Percentiles rank a stretch among this genome's conserved stretches.
Evolutionary conservation across 2,113 vertebrate species (phyloP).

Genomic region (Naja naja): DNA sequence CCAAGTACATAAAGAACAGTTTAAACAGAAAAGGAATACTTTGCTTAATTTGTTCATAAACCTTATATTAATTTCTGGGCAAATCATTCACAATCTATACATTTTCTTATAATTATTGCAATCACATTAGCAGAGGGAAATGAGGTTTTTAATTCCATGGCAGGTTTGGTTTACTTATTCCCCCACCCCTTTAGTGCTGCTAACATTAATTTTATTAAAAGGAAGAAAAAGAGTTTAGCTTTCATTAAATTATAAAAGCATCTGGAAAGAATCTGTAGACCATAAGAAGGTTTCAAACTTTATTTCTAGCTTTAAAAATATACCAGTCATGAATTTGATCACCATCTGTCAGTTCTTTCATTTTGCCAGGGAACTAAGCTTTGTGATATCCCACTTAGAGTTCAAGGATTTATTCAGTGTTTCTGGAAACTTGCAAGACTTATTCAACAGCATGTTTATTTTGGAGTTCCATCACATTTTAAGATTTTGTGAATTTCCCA

Average conservation of each 20-base stretch:
- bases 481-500: not conserved
- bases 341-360: constrained; percentile 50
- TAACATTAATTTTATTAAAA: constrained; percentile 42
- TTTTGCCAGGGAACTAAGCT: constrained; percentile 37
- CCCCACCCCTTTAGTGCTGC: constrained; percentile 21
- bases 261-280: constrained; percentile 55
- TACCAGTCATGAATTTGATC: constrained; percentile 55
- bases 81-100: constrained; percentile 45
- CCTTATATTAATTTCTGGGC: constrained; percentile 56
- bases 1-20: constrained; percentile 43
- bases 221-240: constrained; percentile 52
- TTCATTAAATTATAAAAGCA: constrained; percentile 55
- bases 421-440: constrained; percentile 47
- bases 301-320: constrained; percentile 58
- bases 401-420: constrained; percentile 5
- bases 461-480: constrained; percentile 22
- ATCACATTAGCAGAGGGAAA: constrained; percentile 41
- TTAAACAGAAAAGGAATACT: constrained; percentile 45
- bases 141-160: constrained; percentile 21
- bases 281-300: constrained; percentile 53
- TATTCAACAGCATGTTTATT: constrained; percentile 34
- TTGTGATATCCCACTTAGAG: constrained; percentile 38
- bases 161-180: constrained; percentile 55
- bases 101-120: constrained; percentile 51
- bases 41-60: constrained; percentile 59